Base-by-base conservation (phyloP, 2,113 vertebrate genomes). In the Chlorocebus sabaeus region DNA sequence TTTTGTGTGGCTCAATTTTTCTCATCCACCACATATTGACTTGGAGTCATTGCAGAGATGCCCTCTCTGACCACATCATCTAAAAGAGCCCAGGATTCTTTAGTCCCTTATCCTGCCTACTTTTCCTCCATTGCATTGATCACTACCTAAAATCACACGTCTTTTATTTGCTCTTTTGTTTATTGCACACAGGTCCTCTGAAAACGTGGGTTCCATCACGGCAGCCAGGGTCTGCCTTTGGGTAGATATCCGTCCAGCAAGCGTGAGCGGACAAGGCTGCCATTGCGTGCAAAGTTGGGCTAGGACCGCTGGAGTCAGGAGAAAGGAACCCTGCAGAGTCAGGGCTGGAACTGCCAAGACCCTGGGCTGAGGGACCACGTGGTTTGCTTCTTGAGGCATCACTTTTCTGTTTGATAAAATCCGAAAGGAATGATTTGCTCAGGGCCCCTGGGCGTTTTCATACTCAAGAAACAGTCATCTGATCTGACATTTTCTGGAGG, bases 281-380 rank as follows among this genome's bases (percentile, higher is more conserved):
- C 6, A 35, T 38, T 57, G 8, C 3, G 17, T 9, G 12, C 23
- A 30, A 83, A 8, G 30, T 50, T 0, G 17, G 3, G 3, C 40
- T 14, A 6, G 22, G 80, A 14, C 6, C 2, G 25, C 38, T 86
- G 25, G 27, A 3, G 18, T 40, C n/a, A 30, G 30, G 40, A 75
- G 40, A 4, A 50, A 52, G 67, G 13, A 78, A 10, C 11, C 20
- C 45, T 8, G 1, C n/a, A 25, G 52, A 25, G 3, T 16, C 38
- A 50, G 17, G 1, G 13, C 22, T 68, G 20, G 27, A 14, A n/a
- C n/a, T 12, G 0, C 8, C 22, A 38, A 22, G 32, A 4, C 4
- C 4, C 1, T 0, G 64, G 75, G 18, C 12, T 8, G 5, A 30
- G 23, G 16, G 23, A 35, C 8, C 1, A 0, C 4, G 8, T 4